phyloP scores from a whole-genome alignment of 2,797 vertebrate species.

The Hemibagrus guttatus region DNA sequence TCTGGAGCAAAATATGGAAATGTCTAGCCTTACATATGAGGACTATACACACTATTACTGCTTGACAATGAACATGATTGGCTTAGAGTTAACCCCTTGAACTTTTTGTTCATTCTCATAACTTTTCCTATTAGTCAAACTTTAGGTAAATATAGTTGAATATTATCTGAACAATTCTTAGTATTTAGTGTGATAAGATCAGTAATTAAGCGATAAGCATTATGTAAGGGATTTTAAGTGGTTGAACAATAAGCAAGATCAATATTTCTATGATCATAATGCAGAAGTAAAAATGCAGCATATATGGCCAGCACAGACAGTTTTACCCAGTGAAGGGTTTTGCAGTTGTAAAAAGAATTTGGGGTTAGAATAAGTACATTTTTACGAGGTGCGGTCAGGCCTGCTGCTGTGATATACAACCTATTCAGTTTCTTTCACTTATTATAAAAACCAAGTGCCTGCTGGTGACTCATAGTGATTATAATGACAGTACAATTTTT shows the following conservation, averaged over 20 bases:
- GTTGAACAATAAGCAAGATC: background rate
- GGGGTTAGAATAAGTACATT: background rate
- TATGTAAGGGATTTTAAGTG: background rate
- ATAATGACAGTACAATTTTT: background rate
- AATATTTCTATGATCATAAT: background rate
- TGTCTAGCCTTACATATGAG: constrained; percentile 58
- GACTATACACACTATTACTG: background rate
- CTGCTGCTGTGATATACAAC: background rate
- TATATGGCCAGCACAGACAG: background rate
- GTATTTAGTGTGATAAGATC: background rate
- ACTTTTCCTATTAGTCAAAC: no score
- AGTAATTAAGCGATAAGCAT: background rate
- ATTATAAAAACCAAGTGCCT: background rate
- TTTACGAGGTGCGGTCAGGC: background rate
- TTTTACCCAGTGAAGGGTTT: background rate
- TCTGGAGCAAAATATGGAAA: constrained; percentile 63
- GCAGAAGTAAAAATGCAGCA: background rate
- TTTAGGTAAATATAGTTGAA: background rate
- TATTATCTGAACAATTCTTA: background rate
- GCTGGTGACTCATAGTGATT: background rate
- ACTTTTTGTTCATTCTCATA: background rate
- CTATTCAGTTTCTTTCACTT: background rate
- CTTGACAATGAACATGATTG: constrained; percentile 11
- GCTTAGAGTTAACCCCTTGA: background rate
- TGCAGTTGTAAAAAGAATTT: background rate